Evolutionary conservation across 30 jellyfish, hydroid and myxozoan genomes (phyloP).

Genomic region (Turritopsis rubra): DNA sequence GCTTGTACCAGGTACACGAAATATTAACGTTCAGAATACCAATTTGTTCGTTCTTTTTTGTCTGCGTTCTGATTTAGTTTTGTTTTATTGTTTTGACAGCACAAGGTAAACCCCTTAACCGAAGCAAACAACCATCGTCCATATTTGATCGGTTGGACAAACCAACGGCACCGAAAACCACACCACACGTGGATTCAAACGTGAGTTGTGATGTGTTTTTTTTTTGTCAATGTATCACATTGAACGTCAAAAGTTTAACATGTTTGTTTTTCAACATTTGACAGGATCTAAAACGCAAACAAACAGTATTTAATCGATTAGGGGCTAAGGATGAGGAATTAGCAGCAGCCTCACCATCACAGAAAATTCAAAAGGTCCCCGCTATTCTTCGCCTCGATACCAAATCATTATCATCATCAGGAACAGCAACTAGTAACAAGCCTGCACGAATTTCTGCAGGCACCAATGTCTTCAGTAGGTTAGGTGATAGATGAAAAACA

Average conservation of each 20-base stretch:
- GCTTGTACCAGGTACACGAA: not conserved
- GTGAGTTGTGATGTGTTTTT: not conserved
- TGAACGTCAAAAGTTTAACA: too few relatives aligned
- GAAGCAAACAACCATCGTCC: not conserved
- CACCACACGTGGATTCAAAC: not conserved
- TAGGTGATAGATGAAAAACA: not conserved
- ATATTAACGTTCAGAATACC: not conserved
- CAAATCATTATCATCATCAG: not conserved
- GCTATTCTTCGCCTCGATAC: not conserved
- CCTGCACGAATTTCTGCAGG: not conserved
- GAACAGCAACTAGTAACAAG: not conserved
- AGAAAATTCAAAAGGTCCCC: not conserved
- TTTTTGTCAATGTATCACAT: too few relatives aligned
- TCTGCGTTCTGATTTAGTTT: not conserved
- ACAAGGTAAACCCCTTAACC: slow-evolving; percentile 6
- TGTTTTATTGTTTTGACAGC: too few relatives aligned
- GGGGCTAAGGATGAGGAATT: not conserved
- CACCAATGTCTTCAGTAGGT: not conserved
- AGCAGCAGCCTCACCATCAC: not conserved
- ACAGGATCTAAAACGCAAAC: not conserved
- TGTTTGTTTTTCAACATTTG: not conserved
- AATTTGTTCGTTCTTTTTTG: not conserved
- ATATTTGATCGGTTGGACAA: not conserved
- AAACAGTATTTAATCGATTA: not conserved
- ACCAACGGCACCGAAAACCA: not conserved